A percentile compares a stretch with the other conserved stretches of the same genome.
phyloP scores from a whole-genome alignment of 2,113 vertebrate species.

The Menidia beryllina region DNA sequence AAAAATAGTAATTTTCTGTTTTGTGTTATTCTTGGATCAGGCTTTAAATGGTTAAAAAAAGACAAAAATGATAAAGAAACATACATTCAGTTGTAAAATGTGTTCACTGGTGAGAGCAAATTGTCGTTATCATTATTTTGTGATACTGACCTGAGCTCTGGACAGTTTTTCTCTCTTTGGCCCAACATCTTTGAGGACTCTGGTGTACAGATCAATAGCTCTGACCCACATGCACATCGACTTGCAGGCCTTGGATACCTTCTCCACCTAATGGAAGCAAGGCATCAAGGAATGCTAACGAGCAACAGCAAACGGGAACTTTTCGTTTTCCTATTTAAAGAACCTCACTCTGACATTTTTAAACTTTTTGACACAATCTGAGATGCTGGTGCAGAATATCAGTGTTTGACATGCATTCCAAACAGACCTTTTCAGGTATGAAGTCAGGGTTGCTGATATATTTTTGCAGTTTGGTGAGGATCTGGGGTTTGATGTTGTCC shows the following conservation, averaged over 20 bases:
- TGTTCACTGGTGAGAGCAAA: not conserved
- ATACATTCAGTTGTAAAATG: not conserved
- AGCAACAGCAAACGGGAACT: not conserved
- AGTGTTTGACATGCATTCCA: conserved; percentile 4
- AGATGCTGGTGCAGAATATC: no score
- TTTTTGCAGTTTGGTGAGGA: conserved; percentile 85
- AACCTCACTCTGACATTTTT: no score
- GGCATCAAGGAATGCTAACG: not conserved
- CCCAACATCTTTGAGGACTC: conserved; percentile 85
- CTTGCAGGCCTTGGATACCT: conserved; percentile 86
- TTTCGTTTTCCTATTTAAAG: no score
- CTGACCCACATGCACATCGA: conserved; percentile 90
- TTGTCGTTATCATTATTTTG: not conserved
- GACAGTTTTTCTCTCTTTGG: conserved; percentile 85
- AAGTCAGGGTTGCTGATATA: conserved; percentile 88
- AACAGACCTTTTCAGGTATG: conserved; percentile 83
- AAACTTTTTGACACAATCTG: no score
- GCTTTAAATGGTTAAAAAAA: no score
- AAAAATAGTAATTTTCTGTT: no score
- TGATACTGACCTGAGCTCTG: conserved; percentile 80
- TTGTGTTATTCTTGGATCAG: no score
- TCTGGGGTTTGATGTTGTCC: conserved; percentile 86
- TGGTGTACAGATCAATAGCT: conserved; percentile 87
- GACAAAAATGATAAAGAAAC: not conserved
- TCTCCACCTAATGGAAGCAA: conserved; percentile 77